Base-by-base conservation (phyloP, 2,797 vertebrate species). In the Mus minutoides region DNA sequence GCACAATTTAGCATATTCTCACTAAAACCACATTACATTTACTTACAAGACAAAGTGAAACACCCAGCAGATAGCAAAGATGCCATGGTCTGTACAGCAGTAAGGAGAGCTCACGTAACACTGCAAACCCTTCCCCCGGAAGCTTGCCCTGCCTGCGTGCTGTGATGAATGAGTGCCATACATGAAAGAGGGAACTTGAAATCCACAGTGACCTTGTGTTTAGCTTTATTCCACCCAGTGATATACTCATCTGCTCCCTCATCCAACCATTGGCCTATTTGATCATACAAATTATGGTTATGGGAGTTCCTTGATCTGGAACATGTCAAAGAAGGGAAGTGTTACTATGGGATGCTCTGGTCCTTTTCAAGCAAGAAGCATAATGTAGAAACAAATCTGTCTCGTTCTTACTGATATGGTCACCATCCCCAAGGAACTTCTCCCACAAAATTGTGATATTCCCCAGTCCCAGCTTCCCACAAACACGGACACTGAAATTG, bases 101-200 rank as follows among this genome's bases (percentile, higher is more conserved):
- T 78, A 80, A 31, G 12, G 37, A 37, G 73, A 40, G 12, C 12
- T 52, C 58, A 21, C 11, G 11, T 16, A 31, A 80, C 54, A 7
- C 4, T 16, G 73, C 16, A 11, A 26, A 22, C 8, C 29, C 29
- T 64, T 12, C 21, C 34, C 49, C 21, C 19, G 0, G 4, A 19
- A 26, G 1, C 17, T 46, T 5, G 31, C 17, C 9, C 6, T 69
- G 5, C 60, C 19, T 46, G 3, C 19, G 29, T n/a, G 0, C 37
- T 40, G 7, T 7, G 4, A 11, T 29, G 19, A 24, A 34, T 26
- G 22, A 14, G 3, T 17, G 2, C 1, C 7, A 0, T 6, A 4
- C 3, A 1, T 3, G 16, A n/a, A 64, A 52, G 34, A 67, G 29
- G 17, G 29, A 12, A n/a, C 71, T 6, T 29, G 12, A 34, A 13